These are phyloP conservation scores for Synanthedon formicaeformis DNA, from an alignment of 2,888 invertebrate genomes.

Conservation along the genomic window DNA sequence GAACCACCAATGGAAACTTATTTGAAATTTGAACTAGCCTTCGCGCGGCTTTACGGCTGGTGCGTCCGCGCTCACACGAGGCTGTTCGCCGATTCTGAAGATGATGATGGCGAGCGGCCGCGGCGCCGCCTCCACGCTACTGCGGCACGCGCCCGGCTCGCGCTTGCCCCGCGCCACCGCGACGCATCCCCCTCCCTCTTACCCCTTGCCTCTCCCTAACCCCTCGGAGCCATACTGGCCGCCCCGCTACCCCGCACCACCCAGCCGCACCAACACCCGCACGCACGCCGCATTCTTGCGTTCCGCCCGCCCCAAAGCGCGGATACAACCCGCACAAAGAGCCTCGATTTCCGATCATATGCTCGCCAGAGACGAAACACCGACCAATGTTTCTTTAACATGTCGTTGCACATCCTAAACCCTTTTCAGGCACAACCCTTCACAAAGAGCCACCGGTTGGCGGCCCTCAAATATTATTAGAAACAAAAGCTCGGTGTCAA, in stretches of 20 bases:
- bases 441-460: no score
- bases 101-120: constrained; percentile 42
- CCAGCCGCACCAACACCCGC: constrained; percentile 39
- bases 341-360: constrained; percentile 16
- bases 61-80: constrained; percentile 36
- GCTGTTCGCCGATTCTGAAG: constrained; percentile 18
- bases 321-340: constrained; percentile 42
- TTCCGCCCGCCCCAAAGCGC: constrained; percentile 26
- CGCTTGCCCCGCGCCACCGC: constrained; percentile 18
- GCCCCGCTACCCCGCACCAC: constrained; percentile 16
- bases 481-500: neutral
- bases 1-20: constrained; percentile 22
- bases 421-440: no score
- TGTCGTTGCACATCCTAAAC: no score
- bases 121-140: constrained; percentile 65
- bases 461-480: neutral
- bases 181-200: constrained; percentile 23
- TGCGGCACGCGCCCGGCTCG: constrained; percentile 60
- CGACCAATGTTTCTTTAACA: neutral
- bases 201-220: constrained; percentile 16
- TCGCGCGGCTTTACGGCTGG: constrained; percentile 16
- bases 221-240: constrained; percentile 32
- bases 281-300: constrained; percentile 67
- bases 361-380: neutral
- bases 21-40: constrained; percentile 14